These are phyloP conservation scores for Exocentrus adspersus DNA, from an alignment of 2,888 invertebrate species.

Conservation along the genomic window DNA sequence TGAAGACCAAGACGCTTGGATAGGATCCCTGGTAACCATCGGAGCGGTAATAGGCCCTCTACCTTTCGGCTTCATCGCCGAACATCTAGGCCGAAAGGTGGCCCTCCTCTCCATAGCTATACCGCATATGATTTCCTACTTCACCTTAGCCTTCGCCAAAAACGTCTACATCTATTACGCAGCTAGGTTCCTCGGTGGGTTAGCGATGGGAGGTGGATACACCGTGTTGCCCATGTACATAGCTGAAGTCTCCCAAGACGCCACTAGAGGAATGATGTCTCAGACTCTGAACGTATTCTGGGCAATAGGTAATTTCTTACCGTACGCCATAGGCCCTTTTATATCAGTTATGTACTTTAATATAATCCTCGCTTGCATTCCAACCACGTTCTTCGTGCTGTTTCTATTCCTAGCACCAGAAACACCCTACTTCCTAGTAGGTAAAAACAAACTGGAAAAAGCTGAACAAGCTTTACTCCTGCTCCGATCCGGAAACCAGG, in stretches of 20 bases:
- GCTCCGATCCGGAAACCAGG: slow-evolving; percentile 67
- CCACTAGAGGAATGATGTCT: slow-evolving; percentile 76
- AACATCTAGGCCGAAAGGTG: not conserved
- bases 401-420: slow-evolving; percentile 80
- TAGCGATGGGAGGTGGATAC: slow-evolving; percentile 76
- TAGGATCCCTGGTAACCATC: slow-evolving; percentile 35
- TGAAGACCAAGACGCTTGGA: slow-evolving; percentile 33
- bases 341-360: slow-evolving; percentile 73
- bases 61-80: slow-evolving; percentile 18
- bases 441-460: slow-evolving; percentile 68
- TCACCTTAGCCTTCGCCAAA: slow-evolving; percentile 67
- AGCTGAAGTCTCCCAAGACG: slow-evolving; percentile 82
- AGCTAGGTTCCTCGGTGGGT: slow-evolving; percentile 67
- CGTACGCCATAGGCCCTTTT: slow-evolving; percentile 77
- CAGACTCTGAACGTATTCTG: slow-evolving; percentile 78
- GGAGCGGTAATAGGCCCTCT: slow-evolving; percentile 38
- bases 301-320: slow-evolving; percentile 72
- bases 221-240: slow-evolving; percentile 85
- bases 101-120: not conserved
- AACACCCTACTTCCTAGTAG: slow-evolving; percentile 76
- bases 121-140: slow-evolving; percentile 71
- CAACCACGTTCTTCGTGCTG: slow-evolving; percentile 65
- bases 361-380: slow-evolving; percentile 61
- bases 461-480: slow-evolving; percentile 68
- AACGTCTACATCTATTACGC: slow-evolving; percentile 53